Evolutionary conservation across 2,797 vertebrate species (phyloP).

Genomic region (Syngnathus rostellatus): DNA sequence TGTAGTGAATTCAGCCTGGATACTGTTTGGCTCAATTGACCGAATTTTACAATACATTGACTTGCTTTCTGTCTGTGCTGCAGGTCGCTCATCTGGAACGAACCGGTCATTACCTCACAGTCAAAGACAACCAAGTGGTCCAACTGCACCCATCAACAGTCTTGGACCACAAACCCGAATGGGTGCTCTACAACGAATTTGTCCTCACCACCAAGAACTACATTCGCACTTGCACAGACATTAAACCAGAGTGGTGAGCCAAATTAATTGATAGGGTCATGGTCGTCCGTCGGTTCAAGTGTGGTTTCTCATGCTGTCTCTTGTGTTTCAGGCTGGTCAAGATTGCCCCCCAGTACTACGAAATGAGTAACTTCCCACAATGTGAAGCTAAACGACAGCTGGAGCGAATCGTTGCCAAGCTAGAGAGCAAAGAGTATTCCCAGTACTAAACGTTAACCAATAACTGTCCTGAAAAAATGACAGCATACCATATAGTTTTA

Average conservation of each 20-base stretch:
- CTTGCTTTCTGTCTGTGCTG: background rate
- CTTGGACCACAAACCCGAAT: constrained; percentile 97
- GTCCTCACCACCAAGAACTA: constrained; percentile 99
- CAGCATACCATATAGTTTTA: constrained; percentile 67
- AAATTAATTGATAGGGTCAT: background rate
- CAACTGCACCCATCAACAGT: constrained; percentile 97
- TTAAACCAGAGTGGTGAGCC: constrained; percentile 94
- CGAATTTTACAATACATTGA: background rate
- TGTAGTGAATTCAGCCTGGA: background rate
- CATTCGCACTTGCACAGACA: constrained; percentile 95
- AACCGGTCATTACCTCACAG: constrained; percentile 95
- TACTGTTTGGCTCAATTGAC: background rate
- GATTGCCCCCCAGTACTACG: constrained; percentile 94
- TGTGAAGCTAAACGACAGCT: constrained; percentile 95
- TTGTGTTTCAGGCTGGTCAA: constrained; percentile 81
- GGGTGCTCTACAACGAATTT: constrained; percentile 98
- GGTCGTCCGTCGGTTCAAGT: background rate
- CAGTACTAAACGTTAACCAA: constrained; percentile 74
- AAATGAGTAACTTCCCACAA: constrained; percentile 96
- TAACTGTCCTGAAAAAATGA: constrained; percentile 42
- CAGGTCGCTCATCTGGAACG: constrained; percentile 96
- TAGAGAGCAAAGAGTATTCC: constrained; percentile 93
- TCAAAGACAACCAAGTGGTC: constrained; percentile 98
- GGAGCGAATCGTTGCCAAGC: constrained; percentile 93
- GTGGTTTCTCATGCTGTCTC: background rate